Evolutionary conservation across 2,888 invertebrate genomes (phyloP).

Genomic region (Drosophila pseudotalamancana): DNA sequence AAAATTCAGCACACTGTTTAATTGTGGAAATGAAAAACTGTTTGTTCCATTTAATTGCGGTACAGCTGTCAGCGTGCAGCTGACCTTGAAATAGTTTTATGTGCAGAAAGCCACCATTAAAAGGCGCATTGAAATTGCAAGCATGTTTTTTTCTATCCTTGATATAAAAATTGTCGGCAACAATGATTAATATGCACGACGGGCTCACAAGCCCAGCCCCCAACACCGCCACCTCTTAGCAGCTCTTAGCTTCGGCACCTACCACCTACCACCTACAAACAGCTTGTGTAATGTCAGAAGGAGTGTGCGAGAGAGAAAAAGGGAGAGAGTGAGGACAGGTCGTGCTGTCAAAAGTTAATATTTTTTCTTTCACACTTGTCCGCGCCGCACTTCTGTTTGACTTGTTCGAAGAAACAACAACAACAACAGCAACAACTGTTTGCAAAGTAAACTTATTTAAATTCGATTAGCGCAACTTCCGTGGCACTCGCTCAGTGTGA

Average conservation of each 20-base stretch:
- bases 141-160: constrained; percentile 52
- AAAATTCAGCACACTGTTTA: constrained; percentile 14
- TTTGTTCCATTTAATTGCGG: constrained; percentile 37
- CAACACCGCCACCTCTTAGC: background rate
- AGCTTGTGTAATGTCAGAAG: too few relatives aligned
- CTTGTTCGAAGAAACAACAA: constrained; percentile 31
- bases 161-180: constrained; percentile 40
- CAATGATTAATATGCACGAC: constrained; percentile 74
- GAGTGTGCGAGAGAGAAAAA: background rate
- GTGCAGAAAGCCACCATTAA: constrained; percentile 39
- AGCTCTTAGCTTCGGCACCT: too few relatives aligned
- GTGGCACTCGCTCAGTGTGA: constrained; percentile 22
- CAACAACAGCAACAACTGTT: constrained; percentile 60
- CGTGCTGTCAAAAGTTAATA: constrained; percentile 69
- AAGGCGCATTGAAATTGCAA: constrained; percentile 40
- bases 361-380: constrained; percentile 43
- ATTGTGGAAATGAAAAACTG: constrained; percentile 40
- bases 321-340: background rate
- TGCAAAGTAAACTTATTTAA: constrained; percentile 77
- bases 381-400: constrained; percentile 52
- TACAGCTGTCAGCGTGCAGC: constrained; percentile 37
- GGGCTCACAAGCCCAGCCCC: constrained; percentile 31
- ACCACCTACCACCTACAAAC: too few relatives aligned
- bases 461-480: constrained; percentile 78
- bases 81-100: constrained; percentile 43